These are phyloP conservation scores for Drosophila crucigera DNA, from an alignment of 2,888 invertebrate genomes.

Conservation along the genomic window DNA sequence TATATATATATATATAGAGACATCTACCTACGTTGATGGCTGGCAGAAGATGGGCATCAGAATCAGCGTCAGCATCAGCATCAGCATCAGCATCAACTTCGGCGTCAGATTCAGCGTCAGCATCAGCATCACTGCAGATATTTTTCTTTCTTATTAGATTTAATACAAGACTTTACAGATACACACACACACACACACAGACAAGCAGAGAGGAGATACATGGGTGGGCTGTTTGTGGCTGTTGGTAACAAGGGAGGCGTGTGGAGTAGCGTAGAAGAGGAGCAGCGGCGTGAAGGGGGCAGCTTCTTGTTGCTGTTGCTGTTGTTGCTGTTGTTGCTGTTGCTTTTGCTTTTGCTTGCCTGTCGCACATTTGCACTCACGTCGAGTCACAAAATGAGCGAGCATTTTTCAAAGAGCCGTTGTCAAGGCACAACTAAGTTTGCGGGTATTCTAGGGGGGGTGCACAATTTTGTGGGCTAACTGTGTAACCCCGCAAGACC, in stretches of 20 bases:
- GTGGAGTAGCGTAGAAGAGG: neutral
- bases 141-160: conserved; percentile 66
- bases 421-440: neutral
- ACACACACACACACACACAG: conserved; percentile 31
- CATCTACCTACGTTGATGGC: conserved; percentile 40
- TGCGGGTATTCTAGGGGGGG: neutral
- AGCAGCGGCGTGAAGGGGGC: neutral
- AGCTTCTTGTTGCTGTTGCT: neutral
- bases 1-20: neutral
- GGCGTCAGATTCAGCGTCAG: conserved; percentile 4
- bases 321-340: conserved; percentile 1
- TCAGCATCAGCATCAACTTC: neutral
- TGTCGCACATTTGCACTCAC: conserved; percentile 61
- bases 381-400: conserved; percentile 70
- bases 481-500: conserved; percentile 6
- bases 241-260: neutral
- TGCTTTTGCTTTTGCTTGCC: conserved; percentile 12
- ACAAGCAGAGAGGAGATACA: conserved; percentile 5
- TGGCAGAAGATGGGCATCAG: conserved; percentile 15
- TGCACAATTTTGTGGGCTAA: conserved; percentile 10
- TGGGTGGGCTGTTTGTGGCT: conserved; percentile 32
- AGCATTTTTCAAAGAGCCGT: conserved; percentile 66
- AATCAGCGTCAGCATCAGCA: conserved; percentile 1
- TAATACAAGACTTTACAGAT: conserved; percentile 53
- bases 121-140: conserved; percentile 44